A percentile compares a stretch with the other conserved stretches of the same genome.
Conservation (phyloP, 2,888 invertebrate species). For the Craniophora ligustri region DNA sequence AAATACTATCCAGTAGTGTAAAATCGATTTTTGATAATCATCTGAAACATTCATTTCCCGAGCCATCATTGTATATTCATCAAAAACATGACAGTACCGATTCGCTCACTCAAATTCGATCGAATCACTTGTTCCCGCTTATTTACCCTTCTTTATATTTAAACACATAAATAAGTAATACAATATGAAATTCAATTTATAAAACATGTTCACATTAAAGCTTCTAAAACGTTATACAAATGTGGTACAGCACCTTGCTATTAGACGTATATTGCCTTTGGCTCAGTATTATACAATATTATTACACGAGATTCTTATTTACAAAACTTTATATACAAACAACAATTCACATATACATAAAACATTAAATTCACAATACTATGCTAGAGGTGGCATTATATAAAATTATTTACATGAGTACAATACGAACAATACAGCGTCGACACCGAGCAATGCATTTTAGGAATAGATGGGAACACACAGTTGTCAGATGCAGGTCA, state of each 20-base stretch:
- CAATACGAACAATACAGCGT: conserved; percentile 46
- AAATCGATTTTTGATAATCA: neutral
- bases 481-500: conserved; percentile 17
- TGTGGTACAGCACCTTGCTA: conserved; percentile 81
- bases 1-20: conserved; percentile 2
- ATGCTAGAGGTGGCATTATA: conserved; percentile 70
- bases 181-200: conserved; percentile 71
- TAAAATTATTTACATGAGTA: conserved; percentile 67
- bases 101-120: conserved; percentile 24
- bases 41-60: neutral
- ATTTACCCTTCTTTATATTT: conserved; percentile 46
- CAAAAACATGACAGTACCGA: conserved; percentile 39
- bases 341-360: conserved; percentile 53
- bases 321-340: conserved; percentile 67
- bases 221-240: conserved; percentile 75
- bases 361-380: conserved; percentile 47
- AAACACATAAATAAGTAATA: conserved; percentile 45
- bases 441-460: conserved; percentile 64
- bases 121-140: conserved; percentile 40
- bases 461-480: conserved; percentile 39
- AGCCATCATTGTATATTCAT: conserved; percentile 36
- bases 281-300: conserved; percentile 72
- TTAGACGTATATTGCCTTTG: conserved; percentile 83
- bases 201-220: conserved; percentile 70
- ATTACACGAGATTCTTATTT: conserved; percentile 74